phyloP scores from a whole-genome alignment of 2,113 vertebrate genomes.

The Tylochromis polylepis region DNA sequence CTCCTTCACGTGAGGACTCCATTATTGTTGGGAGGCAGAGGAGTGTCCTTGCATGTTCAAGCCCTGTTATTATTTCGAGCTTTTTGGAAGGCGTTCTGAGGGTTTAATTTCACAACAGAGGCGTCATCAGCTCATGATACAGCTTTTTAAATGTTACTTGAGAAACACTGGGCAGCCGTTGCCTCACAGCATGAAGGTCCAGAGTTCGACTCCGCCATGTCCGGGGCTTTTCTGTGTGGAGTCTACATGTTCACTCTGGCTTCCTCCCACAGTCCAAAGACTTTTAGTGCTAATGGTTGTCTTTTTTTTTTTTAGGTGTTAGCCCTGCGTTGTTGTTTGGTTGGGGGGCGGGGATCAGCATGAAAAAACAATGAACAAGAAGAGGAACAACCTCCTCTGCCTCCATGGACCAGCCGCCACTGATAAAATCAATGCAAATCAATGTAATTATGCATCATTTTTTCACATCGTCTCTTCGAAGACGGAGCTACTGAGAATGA shows the following conservation, averaged over 20 bases:
- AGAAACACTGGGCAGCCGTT: background rate
- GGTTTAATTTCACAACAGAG: background rate
- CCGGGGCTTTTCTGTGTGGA: background rate
- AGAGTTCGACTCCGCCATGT: background rate
- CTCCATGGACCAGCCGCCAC: background rate
- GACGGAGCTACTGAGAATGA: background rate
- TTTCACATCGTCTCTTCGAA: rapidly evolving
- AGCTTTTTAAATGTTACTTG: background rate
- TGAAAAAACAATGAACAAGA: too few species aligned
- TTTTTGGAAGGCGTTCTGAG: background rate
- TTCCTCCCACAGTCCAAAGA: rapidly evolving
- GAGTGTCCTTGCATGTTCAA: background rate
- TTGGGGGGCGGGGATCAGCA: rapidly evolving
- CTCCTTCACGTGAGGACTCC: background rate
- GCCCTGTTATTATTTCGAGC: background rate
- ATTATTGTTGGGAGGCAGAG: background rate
- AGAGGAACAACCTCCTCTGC: background rate
- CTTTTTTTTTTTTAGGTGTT: too few species aligned
- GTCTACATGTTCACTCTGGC: rapidly evolving
- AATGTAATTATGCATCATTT: background rate
- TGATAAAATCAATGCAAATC: background rate
- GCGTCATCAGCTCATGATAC: rapidly evolving
- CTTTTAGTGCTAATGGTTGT: background rate
- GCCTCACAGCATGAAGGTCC: background rate
- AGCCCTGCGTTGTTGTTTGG: too few species aligned